Conservation (phyloP, 2,113 vertebrate genomes). For the Antidorcas marsupialis region DNA sequence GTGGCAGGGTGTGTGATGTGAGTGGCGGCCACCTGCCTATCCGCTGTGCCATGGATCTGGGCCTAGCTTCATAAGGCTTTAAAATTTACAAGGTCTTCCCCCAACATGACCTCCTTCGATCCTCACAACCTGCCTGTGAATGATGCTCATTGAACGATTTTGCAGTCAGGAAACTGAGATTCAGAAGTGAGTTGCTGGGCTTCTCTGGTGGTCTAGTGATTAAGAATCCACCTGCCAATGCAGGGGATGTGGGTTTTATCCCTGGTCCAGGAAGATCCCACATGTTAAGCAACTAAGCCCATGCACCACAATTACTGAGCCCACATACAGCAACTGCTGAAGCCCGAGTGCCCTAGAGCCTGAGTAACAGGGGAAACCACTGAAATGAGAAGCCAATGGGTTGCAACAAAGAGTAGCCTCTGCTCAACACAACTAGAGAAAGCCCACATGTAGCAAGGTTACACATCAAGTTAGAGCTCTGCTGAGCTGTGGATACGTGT, state of each 20-base stretch:
- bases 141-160: background rate
- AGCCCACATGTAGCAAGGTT: background rate
- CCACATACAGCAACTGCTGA: background rate
- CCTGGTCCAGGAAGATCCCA: background rate
- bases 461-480: background rate
- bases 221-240: background rate
- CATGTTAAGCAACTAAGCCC: background rate
- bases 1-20: background rate
- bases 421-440: background rate
- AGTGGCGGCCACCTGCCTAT: background rate
- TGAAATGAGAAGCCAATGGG: background rate
- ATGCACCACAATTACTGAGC: background rate
- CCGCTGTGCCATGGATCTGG: background rate
- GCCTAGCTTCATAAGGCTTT: background rate
- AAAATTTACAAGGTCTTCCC: background rate
- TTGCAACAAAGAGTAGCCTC: background rate
- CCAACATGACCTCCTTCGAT: background rate
- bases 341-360: background rate
- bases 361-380: background rate
- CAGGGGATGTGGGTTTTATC: background rate
- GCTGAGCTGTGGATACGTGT: background rate
- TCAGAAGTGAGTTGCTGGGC: background rate
- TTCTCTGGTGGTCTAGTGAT: background rate
- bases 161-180: background rate
- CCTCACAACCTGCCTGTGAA: background rate